Percentiles rank a stretch among this genome's conserved stretches.
Conservation (phyloP, 2,113 vertebrate species). For the Petroica traversi region DNA sequence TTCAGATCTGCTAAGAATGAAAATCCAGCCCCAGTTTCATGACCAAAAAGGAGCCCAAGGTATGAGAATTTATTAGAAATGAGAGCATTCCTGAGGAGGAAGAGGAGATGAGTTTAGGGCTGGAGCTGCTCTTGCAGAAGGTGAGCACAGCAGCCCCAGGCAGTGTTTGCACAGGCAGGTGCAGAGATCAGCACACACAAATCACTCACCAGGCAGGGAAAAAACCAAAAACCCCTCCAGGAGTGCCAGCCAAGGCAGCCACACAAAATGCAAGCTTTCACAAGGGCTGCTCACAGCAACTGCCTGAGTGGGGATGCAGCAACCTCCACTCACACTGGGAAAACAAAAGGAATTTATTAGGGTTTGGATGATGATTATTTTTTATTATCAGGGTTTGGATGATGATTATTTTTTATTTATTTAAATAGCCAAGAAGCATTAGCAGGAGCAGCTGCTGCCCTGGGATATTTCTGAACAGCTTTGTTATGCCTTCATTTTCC, state of each 20-base stretch:
- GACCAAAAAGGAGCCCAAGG: not conserved
- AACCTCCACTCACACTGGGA: too few species aligned
- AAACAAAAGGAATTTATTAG: conserved; percentile 64
- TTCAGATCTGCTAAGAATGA: not conserved
- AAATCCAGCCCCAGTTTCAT: not conserved
- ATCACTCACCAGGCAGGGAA: conserved; percentile 25
- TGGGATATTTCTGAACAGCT: conserved; percentile 37
- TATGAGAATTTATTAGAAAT: not conserved
- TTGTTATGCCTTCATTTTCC: not conserved
- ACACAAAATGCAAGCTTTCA: conserved; percentile 44
- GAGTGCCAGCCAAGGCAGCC: conserved; percentile 23
- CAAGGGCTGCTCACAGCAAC: conserved; percentile 42
- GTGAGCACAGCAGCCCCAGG: not conserved
- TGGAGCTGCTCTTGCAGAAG: not conserved
- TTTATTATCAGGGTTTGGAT: not conserved
- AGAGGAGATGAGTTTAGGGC: not conserved
- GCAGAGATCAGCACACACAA: not conserved
- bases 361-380: not conserved
- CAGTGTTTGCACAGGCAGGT: not conserved
- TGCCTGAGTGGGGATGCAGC: conserved; percentile 43
- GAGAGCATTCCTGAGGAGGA: not conserved
- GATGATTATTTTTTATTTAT: too few species aligned
- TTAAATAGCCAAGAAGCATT: conserved; percentile 2
- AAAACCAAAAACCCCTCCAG: not conserved
- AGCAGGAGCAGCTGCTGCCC: conserved; percentile 54